Evolutionary conservation across 2,113 vertebrate genomes (phyloP).

Genomic region (Gasterosteus aculeatus): DNA sequence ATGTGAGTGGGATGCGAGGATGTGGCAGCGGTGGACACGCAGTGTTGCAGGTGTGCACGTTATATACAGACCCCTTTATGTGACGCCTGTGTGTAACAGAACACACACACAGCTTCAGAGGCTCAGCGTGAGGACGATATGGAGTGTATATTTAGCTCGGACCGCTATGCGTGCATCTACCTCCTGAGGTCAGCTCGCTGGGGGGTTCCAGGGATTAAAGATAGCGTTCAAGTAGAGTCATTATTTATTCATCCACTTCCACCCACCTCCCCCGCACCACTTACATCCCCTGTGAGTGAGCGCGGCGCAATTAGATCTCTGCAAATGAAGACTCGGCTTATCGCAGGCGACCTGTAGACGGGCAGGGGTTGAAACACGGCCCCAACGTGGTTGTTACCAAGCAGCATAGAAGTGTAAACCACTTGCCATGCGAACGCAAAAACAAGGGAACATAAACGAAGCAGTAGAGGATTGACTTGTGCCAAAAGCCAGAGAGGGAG

Average conservation of each 20-base stretch:
- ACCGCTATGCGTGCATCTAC: conserved; percentile 38
- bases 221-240: conserved; percentile 63
- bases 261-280: conserved; percentile 44
- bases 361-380: conserved; percentile 25
- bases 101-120: not conserved
- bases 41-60: conserved; percentile 16
- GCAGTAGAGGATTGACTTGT: conserved; percentile 24
- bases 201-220: conserved; percentile 61
- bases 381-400: conserved; percentile 7
- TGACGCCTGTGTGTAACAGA: not conserved
- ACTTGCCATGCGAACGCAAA: conserved; percentile 1
- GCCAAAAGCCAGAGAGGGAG: conserved; percentile 20
- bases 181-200: conserved; percentile 61
- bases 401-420: conserved; percentile 32
- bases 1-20: not conserved
- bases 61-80: not conserved
- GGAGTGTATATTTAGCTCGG: conserved; percentile 59
- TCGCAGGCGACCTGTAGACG: conserved; percentile 25
- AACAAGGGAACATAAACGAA: not conserved
- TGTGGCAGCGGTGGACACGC: not conserved
- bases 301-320: conserved; percentile 65
- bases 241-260: conserved; percentile 77
- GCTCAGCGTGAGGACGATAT: conserved; percentile 17
- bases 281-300: conserved; percentile 45
- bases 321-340: conserved; percentile 46